phyloP scores from a whole-genome alignment of 53 echinoderm and acorn worm species.

The Hippasteria phrygiana region DNA sequence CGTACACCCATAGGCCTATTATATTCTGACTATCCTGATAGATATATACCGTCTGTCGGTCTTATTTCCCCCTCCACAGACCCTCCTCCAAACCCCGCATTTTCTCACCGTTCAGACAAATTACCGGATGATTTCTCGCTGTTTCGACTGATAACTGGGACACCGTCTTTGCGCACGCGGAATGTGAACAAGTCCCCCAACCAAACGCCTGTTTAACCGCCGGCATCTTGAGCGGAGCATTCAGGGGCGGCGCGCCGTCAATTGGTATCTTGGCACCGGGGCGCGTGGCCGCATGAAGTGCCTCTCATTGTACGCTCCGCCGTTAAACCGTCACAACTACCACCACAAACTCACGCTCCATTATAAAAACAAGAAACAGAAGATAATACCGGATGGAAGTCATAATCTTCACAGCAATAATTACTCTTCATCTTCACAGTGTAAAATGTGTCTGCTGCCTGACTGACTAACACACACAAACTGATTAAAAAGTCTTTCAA shows the following conservation, averaged over 20 bases:
- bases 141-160: background rate
- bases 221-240: slow-evolving; percentile 8
- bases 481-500: slow-evolving; percentile 26
- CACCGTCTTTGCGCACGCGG: background rate
- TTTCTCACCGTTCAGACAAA: slow-evolving; percentile 8
- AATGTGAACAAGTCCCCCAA: slow-evolving; percentile 10
- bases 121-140: background rate
- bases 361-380: background rate
- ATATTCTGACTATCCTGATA: background rate
- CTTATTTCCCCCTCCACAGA: background rate
- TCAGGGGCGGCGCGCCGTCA: background rate
- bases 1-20: background rate
- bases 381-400: background rate
- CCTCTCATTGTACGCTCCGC: background rate
- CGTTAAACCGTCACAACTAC: slow-evolving; percentile 9
- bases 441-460: background rate
- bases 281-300: slow-evolving; percentile 28
- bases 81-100: background rate
- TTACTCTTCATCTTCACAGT: slow-evolving; percentile 20
- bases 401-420: slow-evolving; percentile 23
- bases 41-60: background rate
- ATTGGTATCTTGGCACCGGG: background rate
- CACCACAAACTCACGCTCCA: background rate
- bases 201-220: slow-evolving; percentile 28
- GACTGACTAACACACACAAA: background rate